Evolutionary conservation across 1,140 invertebrate genomes (phyloP), one percentile per base, ranked within the genome.

Genomic region (Capitella teleta): DNA sequence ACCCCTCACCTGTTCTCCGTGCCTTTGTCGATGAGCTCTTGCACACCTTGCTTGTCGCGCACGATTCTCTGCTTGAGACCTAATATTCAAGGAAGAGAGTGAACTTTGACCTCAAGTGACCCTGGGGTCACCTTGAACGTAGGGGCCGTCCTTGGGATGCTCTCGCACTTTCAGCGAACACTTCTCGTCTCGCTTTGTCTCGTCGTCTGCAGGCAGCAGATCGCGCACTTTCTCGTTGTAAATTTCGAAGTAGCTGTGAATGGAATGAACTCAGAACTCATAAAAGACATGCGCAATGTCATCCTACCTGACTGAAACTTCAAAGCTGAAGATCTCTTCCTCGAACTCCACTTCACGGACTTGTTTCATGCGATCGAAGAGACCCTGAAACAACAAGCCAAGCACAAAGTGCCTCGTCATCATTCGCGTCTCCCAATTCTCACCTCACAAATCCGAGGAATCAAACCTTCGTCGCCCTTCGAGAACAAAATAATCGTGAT

Each of bases 181-280:
- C 40, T 28, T 44, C 24, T 19, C 55, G 70, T 94, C 94, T 57
- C 59, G 73, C 72, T 68, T 84, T 63, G 64, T 41, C 57, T 25
- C 28, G 21, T 28, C 18, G 71, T 88, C 88, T 16, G 87, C 87
- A 74, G 95, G 91, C 28, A 98, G 75, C 16, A 98, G 79, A 75
- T 98, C 95, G 68, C 95, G 88, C 24, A 98, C 91, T 74, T 93
- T 90, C 74, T 98, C 94, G 74, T 98, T 98, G 75, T 98, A 98
- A 57, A 98, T 97, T 77, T 98, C 95, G 89, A 97, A 95, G 67
- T 96, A 98, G 55, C 90, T 95, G 21, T 10, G 23, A 42, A n/a
- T n/a, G n/a, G n/a, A n/a, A n/a, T n/a, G n/a, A n/a, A n/a, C n/a
- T n/a, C n/a, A n/a, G n/a, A n/a, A n/a, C n/a, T n/a, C n/a, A n/a